These are phyloP conservation scores for Gymnoscopelus microlampas DNA, from an alignment of 2,797 vertebrate genomes.

Conservation along the genomic window DNA sequence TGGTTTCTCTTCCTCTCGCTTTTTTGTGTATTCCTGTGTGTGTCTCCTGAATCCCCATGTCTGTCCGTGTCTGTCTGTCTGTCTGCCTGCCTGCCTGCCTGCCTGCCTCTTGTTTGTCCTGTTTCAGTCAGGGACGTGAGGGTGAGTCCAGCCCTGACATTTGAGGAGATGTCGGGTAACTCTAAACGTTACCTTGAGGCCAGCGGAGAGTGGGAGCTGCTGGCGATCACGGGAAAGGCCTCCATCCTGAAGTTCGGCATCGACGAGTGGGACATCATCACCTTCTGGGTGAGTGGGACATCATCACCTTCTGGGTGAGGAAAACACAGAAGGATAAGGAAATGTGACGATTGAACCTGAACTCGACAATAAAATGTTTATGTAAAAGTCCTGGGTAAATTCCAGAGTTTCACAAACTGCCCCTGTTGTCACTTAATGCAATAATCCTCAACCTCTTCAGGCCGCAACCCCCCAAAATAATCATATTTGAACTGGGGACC, in stretches of 20 bases:
- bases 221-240: constrained; percentile 78
- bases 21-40: too few species aligned
- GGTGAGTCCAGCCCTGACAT: constrained; percentile 81
- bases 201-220: constrained; percentile 87
- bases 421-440: too few species aligned
- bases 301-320: constrained; percentile 86
- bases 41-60: too few species aligned
- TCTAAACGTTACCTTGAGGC: constrained; percentile 84
- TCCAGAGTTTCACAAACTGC: too few species aligned
- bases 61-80: not conserved
- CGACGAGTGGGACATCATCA: constrained; percentile 88
- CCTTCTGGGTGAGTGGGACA: constrained; percentile 88
- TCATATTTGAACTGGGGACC: too few species aligned
- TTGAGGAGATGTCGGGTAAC: constrained; percentile 81
- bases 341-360: too few species aligned
- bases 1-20: too few species aligned
- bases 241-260: constrained; percentile 83
- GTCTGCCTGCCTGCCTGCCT: not conserved
- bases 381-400: too few species aligned
- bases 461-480: too few species aligned
- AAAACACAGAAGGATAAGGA: not conserved
- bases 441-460: too few species aligned
- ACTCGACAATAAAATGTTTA: too few species aligned
- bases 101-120: constrained; percentile 7
- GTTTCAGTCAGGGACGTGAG: constrained; percentile 80